Base-by-base conservation (phyloP, 2,888 invertebrate genomes). In the Noctua pronuba region DNA sequence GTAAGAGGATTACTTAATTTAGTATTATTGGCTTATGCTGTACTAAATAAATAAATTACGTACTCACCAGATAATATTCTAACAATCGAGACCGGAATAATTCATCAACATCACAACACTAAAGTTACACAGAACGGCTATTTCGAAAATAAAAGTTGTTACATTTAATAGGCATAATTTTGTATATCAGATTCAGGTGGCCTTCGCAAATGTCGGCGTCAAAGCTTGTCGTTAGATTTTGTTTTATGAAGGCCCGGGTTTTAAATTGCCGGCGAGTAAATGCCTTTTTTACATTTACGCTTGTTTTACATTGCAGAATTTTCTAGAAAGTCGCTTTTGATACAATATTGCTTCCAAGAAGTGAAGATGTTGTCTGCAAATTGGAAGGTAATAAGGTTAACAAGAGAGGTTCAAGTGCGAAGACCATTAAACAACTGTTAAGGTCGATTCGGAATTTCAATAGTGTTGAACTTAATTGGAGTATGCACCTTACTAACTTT, bases 141-240 rank as follows among this genome's bases (percentile, higher is more conserved):
- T 73, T 62, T 73, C 58, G 67, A 82, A 78, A 78, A 79, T 75
- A 68, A 85, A 87, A 68, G 64, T 73, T 75, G 64, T 80, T 70
- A 65, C 75, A 73, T 84, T 76, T 86, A 86, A 80, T 77, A 74
- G 84, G 75, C 73, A 77, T 83, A 77, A 88, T 83, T 88, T 85
- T 80, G 86, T 87, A 62, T 83, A 85, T 85, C 80, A 83, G 83
- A 88, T 83, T 83, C 65, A 86, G 79, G 75, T 79, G 82, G 65
- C 81, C 84, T 83, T 83, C 70, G 44, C 83, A 75, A 83, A 86
- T n/a, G n/a, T n/a, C n/a, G 75, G 77, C 79, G 86, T 86, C 86
- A 86, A 86, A 86, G 86, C 86, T 88, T 75, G 81, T 81, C 88
- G 86, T 86, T 86, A 86, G 77, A 88, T 76, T 88, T 86, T 86